phyloP scores from a whole-genome alignment of 2,888 invertebrate genomes.

The Orthonevra nobilis region DNA sequence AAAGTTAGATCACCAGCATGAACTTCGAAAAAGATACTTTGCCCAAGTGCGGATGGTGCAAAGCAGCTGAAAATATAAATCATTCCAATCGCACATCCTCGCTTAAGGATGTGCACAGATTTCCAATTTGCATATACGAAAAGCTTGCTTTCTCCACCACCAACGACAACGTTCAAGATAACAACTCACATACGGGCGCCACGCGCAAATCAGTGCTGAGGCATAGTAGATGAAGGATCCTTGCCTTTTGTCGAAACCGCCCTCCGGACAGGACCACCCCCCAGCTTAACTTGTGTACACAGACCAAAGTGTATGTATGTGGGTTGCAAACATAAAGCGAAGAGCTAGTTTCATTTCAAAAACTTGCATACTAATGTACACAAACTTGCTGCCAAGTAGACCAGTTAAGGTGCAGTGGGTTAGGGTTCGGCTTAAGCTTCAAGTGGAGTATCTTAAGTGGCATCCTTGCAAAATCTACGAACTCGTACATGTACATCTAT shows the following conservation, averaged over 20 bases:
- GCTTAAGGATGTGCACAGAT: slow-evolving; percentile 55
- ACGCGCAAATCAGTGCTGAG: slow-evolving; percentile 14
- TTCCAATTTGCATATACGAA: slow-evolving; percentile 60
- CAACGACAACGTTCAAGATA: slow-evolving; percentile 26
- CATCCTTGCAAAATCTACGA: slow-evolving; percentile 50
- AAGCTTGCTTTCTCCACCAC: slow-evolving; percentile 9
- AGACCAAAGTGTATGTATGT: slow-evolving; percentile 1
- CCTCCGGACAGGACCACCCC: not conserved
- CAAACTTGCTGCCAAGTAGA: slow-evolving; percentile 41
- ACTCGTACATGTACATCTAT: slow-evolving; percentile 1
- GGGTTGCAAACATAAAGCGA: slow-evolving; percentile 30
- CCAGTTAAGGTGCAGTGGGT: slow-evolving; percentile 18
- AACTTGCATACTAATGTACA: slow-evolving; percentile 56
- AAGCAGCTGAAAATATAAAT: slow-evolving; percentile 39
- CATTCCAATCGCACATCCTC: slow-evolving; percentile 32
- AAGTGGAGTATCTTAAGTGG: slow-evolving; percentile 21
- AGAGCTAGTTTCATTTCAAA: slow-evolving; percentile 46
- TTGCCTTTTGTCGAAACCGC: slow-evolving; percentile 2
- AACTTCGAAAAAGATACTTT: slow-evolving; percentile 16
- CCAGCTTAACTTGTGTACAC: slow-evolving; percentile 34
- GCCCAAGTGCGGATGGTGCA: slow-evolving; percentile 25
- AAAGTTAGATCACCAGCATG: too few species aligned
- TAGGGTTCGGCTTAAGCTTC: not conserved
- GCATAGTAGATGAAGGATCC: slow-evolving; percentile 13
- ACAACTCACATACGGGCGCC: not conserved